A percentile compares a stretch with the other conserved stretches of the same genome.
These are phyloP conservation scores for Xanthorhoe spadicearia DNA, from an alignment of 2,888 invertebrate species.

Conservation along the genomic window DNA sequence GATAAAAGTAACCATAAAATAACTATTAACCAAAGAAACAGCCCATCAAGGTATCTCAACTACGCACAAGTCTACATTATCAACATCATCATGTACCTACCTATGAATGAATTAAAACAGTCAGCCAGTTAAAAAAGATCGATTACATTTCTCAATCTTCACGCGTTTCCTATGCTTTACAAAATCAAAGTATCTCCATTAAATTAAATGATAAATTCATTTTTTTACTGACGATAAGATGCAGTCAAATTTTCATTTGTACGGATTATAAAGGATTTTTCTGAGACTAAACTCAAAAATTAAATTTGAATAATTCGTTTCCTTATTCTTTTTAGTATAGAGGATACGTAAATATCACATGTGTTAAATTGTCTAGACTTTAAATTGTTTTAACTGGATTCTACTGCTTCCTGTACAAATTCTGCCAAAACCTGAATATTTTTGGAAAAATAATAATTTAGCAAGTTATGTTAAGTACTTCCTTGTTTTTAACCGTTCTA, in stretches of 20 bases:
- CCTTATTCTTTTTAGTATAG: not conserved
- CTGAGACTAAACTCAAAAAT: not conserved
- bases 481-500: not conserved
- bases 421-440: not conserved
- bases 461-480: not conserved
- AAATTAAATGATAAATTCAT: too few relatives aligned
- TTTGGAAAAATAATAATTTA: not conserved
- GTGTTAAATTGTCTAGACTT: not conserved
- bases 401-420: not conserved
- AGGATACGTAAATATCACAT: not conserved
- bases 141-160: too few relatives aligned
- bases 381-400: not conserved
- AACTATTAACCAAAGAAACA: not conserved
- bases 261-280: not conserved
- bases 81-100: too few relatives aligned
- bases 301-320: not conserved
- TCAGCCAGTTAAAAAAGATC: too few relatives aligned
- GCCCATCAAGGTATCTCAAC: not conserved
- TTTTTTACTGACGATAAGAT: too few relatives aligned
- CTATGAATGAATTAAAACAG: too few relatives aligned
- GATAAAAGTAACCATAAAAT: slow-evolving; percentile 5
- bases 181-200: too few relatives aligned
- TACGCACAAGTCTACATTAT: not conserved
- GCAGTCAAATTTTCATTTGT: not conserved
- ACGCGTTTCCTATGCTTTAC: too few relatives aligned